Conservation (phyloP, 30 jellyfish, hydroid and myxozoan species). For the Morbakka virulenta region DNA sequence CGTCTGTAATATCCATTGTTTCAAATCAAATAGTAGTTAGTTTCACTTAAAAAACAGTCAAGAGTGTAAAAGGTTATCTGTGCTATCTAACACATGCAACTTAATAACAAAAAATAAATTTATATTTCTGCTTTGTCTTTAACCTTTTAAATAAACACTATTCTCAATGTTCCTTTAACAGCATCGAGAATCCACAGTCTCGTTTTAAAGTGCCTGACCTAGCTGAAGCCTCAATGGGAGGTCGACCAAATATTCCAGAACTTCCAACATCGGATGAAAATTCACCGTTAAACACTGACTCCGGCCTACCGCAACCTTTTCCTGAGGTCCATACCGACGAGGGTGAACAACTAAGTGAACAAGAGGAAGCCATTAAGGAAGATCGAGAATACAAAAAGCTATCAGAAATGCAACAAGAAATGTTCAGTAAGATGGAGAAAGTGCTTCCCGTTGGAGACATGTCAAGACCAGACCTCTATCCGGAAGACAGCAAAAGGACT, state of each 20-base stretch:
- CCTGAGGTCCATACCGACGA: constrained; percentile 91
- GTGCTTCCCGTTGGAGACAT: constrained; percentile 65
- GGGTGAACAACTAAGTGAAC: constrained; percentile 71
- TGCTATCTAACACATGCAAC: no score
- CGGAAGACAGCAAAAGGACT: not conserved
- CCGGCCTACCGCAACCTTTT: not conserved
- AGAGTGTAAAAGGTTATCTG: no score
- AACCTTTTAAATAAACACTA: no score
- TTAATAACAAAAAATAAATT: no score
- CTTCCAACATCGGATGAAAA: constrained; percentile 39
- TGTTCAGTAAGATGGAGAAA: constrained; percentile 57
- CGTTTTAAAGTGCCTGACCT: not conserved
- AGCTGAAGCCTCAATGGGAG: not conserved
- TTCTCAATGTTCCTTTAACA: not conserved
- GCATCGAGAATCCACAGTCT: not conserved
- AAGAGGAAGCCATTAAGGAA: constrained; percentile 89
- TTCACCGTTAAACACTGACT: constrained; percentile 13
- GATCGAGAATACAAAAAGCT: constrained; percentile 75
- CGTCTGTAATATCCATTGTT: no score
- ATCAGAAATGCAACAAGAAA: constrained; percentile 64
- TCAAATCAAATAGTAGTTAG: no score
- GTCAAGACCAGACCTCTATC: constrained; percentile 51
- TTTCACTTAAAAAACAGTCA: no score
- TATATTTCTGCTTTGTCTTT: no score
- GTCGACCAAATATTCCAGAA: not conserved